These are phyloP conservation scores for Crocidura indochinensis DNA, from an alignment of 2,797 vertebrate species.

Conservation along the genomic window DNA sequence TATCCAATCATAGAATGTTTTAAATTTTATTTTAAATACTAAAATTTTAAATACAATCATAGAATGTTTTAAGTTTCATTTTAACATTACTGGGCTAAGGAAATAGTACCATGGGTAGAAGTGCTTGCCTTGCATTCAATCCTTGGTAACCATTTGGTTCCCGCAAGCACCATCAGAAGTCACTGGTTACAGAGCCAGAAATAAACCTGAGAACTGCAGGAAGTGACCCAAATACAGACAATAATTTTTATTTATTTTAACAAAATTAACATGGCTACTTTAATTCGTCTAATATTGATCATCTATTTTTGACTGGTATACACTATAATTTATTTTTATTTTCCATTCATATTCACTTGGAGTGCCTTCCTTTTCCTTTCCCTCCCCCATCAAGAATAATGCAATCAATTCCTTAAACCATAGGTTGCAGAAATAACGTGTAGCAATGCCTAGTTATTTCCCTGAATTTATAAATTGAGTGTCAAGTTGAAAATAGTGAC, in stretches of 20 bases:
- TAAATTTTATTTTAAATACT: constrained; percentile 25
- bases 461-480: constrained; percentile 61
- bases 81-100: too few species aligned
- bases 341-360: constrained; percentile 28
- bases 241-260: too few species aligned
- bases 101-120: too few species aligned
- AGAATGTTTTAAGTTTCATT: too few species aligned
- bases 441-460: constrained; percentile 52
- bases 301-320: background rate
- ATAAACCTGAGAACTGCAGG: too few species aligned
- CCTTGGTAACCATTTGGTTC: too few species aligned
- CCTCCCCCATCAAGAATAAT: constrained; percentile 23
- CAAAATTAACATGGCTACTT: background rate
- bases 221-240: too few species aligned
- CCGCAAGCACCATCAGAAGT: too few species aligned
- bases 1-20: background rate
- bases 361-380: constrained; percentile 18
- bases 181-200: too few species aligned
- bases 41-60: background rate
- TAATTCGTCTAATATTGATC: background rate
- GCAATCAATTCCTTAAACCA: constrained; percentile 65
- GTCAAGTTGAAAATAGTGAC: constrained; percentile 57
- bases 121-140: too few species aligned
- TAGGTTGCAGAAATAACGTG: constrained; percentile 9
- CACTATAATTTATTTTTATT: background rate